Conservation (phyloP, 2,888 invertebrate genomes). For the Caenorhabditis plicata region DNA sequence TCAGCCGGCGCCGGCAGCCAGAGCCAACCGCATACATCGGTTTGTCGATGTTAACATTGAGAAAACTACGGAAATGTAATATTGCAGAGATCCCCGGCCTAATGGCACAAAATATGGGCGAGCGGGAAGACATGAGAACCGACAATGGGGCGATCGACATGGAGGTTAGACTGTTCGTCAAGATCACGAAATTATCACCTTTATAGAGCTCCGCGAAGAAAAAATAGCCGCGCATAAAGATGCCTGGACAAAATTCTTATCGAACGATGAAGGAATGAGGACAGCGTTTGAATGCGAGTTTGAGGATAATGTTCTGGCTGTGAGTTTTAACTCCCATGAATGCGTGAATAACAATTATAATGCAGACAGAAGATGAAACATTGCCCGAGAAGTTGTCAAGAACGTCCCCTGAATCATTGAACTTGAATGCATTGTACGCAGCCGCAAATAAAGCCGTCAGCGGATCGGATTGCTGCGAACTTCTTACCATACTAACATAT, state of each 20-base stretch:
- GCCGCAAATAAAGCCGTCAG: slow-evolving; percentile 39
- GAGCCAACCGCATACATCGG: slow-evolving; percentile 58
- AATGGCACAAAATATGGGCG: slow-evolving; percentile 56
- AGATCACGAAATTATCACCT: background rate
- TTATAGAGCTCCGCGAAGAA: slow-evolving; percentile 58
- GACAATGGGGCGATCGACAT: slow-evolving; percentile 63
- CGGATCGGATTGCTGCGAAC: slow-evolving; percentile 35
- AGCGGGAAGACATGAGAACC: slow-evolving; percentile 60
- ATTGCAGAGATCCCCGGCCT: slow-evolving; percentile 49
- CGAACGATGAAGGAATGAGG: slow-evolving; percentile 53
- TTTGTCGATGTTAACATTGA: no score
- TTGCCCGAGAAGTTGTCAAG: slow-evolving; percentile 39
- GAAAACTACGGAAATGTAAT: no score
- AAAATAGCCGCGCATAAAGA: slow-evolving; percentile 64
- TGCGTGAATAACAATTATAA: background rate
- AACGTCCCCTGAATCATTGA: slow-evolving; percentile 37
- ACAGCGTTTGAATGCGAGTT: slow-evolving; percentile 57
- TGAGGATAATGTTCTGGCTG: slow-evolving; percentile 49
- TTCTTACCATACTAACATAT: slow-evolving; percentile 61
- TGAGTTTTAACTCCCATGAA: slow-evolving; percentile 8
- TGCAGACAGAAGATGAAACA: slow-evolving; percentile 50
- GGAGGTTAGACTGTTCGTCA: slow-evolving; percentile 22
- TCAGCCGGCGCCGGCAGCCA: slow-evolving; percentile 58
- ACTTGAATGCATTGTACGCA: slow-evolving; percentile 46
- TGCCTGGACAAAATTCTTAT: slow-evolving; percentile 59